Evolutionary conservation across 2,888 invertebrate genomes (phyloP).

Genomic region (Dichetophora obliterata): DNA sequence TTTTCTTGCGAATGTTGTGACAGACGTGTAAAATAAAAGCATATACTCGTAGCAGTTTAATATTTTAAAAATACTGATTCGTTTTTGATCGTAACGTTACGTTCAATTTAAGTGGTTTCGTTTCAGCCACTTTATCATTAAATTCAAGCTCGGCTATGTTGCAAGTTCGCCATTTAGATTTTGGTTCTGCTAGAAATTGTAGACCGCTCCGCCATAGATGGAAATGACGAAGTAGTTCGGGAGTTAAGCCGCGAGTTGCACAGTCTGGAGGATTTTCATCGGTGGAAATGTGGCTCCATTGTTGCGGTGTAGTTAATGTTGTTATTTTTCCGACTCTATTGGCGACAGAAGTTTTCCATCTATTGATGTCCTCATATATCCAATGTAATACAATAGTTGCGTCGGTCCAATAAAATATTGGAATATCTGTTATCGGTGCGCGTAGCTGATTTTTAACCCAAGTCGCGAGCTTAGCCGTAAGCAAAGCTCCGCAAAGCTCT

Average conservation of each 20-base stretch:
- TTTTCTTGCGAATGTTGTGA: not conserved
- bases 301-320: not conserved
- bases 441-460: not conserved
- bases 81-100: no score
- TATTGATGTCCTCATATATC: not conserved
- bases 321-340: no score
- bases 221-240: not conserved
- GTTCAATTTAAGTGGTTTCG: no score
- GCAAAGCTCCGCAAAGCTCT: constrained; percentile 22
- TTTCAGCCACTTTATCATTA: no score
- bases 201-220: constrained; percentile 15
- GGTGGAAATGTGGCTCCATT: constrained; percentile 9
- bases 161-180: not conserved
- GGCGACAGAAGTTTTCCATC: no score
- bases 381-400: no score
- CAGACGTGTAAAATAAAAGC: no score
- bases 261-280: not conserved
- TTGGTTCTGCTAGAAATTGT: not conserved
- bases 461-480: not conserved
- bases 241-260: constrained; percentile 15
- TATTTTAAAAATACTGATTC: no score
- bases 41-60: no score
- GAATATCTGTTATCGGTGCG: no score
- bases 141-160: not conserved
- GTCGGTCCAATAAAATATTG: not conserved